These are phyloP conservation scores for Leptodactylus fallax DNA, from an alignment of 2,797 vertebrate genomes.

Conservation along the genomic window DNA sequence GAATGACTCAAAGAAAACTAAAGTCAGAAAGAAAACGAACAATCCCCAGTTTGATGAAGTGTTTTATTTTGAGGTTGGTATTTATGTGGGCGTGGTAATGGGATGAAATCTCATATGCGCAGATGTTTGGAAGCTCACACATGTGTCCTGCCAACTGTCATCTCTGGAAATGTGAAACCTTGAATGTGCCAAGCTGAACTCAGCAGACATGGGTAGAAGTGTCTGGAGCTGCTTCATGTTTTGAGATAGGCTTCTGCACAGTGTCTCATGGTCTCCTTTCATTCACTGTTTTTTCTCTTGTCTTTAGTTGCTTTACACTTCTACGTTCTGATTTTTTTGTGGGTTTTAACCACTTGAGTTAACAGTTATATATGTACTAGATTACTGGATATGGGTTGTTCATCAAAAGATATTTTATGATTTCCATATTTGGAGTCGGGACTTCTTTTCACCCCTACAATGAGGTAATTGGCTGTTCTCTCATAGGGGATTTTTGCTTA, in stretches of 20 bases:
- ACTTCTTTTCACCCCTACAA: background rate
- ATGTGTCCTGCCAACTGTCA: constrained; percentile 49
- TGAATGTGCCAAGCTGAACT: constrained; percentile 1
- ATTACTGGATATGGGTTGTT: background rate
- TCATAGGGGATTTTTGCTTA: constrained; percentile 7
- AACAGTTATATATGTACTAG: background rate
- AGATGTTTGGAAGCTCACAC: constrained; percentile 59
- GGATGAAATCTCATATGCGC: constrained; percentile 63
- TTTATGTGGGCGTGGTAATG: constrained; percentile 59
- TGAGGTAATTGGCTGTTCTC: background rate
- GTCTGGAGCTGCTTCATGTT: background rate
- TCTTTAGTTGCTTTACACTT: background rate
- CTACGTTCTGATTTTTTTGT: background rate
- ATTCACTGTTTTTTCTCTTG: background rate
- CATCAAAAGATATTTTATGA: too few species aligned
- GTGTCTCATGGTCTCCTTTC: background rate
- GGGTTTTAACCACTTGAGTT: background rate
- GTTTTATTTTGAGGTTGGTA: constrained; percentile 97
- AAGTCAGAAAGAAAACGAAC: constrained; percentile 97
- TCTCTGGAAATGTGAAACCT: constrained; percentile 23
- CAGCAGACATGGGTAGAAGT: background rate
- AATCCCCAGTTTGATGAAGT: constrained; percentile 98
- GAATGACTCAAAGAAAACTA: constrained; percentile 97
- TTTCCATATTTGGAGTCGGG: background rate
- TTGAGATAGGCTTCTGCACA: constrained; percentile 6